These are phyloP conservation scores for Trididemnum nubilum DNA, from an alignment of 23 tunicate species.

Conservation along the genomic window DNA sequence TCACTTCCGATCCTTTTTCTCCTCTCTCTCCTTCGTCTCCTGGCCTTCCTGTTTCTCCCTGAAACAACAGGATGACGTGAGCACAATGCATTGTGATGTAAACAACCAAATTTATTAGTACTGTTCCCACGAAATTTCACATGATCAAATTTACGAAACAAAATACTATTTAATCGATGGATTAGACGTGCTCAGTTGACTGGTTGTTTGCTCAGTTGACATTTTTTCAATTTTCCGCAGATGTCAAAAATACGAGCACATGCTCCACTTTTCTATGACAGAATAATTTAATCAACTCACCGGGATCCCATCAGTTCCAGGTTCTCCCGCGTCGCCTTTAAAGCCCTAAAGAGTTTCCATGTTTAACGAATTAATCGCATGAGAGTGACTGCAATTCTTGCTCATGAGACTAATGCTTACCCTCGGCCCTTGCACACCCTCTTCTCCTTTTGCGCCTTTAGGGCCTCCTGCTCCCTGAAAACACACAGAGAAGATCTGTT, in stretches of 20 bases:
- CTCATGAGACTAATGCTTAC: conserved; percentile 23
- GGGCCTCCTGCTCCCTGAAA: conserved; percentile 55
- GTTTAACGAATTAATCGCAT: background rate
- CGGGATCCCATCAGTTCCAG: conserved; percentile 57
- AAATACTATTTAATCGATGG: too few relatives aligned
- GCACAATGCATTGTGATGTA: background rate
- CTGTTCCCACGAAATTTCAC: too few relatives aligned
- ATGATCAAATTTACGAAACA: too few relatives aligned
- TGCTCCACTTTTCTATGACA: background rate
- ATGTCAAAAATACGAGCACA: too few relatives aligned
- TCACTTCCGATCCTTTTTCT: conserved; percentile 48
- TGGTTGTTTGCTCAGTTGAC: too few relatives aligned
- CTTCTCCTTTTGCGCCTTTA: conserved; percentile 39
- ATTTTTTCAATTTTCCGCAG: too few relatives aligned
- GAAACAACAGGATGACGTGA: too few relatives aligned
- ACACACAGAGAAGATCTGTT: too few relatives aligned
- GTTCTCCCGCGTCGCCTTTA: conserved; percentile 60
- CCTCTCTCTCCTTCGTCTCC: conserved; percentile 62
- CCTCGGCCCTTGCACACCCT: conserved; percentile 44
- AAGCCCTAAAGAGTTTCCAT: conserved; percentile 34
- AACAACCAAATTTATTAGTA: too few relatives aligned
- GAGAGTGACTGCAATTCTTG: background rate
- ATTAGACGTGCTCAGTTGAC: too few relatives aligned
- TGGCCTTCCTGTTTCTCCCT: conserved; percentile 82
- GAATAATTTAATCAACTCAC: conserved; percentile 28